Percentiles rank a stretch among this genome's conserved stretches.
Conservation (phyloP, 2,113 vertebrate species). For the Plectropomus leopardus region DNA sequence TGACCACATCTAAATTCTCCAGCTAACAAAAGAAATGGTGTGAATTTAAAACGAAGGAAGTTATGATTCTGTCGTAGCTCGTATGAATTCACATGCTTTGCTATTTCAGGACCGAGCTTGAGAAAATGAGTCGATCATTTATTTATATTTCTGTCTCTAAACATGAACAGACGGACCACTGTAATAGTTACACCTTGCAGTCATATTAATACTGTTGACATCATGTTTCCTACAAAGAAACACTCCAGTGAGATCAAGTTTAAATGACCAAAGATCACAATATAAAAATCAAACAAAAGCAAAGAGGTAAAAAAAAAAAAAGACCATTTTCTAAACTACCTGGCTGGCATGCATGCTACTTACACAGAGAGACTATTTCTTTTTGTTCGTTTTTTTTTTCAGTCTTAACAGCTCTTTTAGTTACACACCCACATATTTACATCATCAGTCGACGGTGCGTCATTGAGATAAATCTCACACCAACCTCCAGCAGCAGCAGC, state of each 20-base stretch:
- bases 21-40: not conserved
- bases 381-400: slow-evolving; percentile 49
- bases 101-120: slow-evolving; percentile 30
- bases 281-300: slow-evolving; percentile 57
- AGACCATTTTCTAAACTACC: slow-evolving; percentile 52
- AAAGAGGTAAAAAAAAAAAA: slow-evolving; percentile 50
- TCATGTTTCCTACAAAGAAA: slow-evolving; percentile 48
- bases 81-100: slow-evolving; percentile 49
- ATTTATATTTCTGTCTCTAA: slow-evolving; percentile 23
- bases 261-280: slow-evolving; percentile 60
- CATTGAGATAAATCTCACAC: slow-evolving; percentile 46
- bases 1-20: slow-evolving; percentile 17
- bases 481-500: slow-evolving; percentile 77
- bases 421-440: slow-evolving; percentile 70
- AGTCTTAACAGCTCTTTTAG: slow-evolving; percentile 44
- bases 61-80: slow-evolving; percentile 34
- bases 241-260: slow-evolving; percentile 57
- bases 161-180: slow-evolving; percentile 33
- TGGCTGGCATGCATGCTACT: slow-evolving; percentile 74
- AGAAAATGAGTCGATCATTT: slow-evolving; percentile 23
- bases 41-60: slow-evolving; percentile 10
- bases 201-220: slow-evolving; percentile 63
- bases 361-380: slow-evolving; percentile 67
- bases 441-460: slow-evolving; percentile 45
- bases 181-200: slow-evolving; percentile 48